These are phyloP conservation scores for Fragum whitleyi DNA, from an alignment of 2,888 invertebrate species.

Conservation along the genomic window DNA sequence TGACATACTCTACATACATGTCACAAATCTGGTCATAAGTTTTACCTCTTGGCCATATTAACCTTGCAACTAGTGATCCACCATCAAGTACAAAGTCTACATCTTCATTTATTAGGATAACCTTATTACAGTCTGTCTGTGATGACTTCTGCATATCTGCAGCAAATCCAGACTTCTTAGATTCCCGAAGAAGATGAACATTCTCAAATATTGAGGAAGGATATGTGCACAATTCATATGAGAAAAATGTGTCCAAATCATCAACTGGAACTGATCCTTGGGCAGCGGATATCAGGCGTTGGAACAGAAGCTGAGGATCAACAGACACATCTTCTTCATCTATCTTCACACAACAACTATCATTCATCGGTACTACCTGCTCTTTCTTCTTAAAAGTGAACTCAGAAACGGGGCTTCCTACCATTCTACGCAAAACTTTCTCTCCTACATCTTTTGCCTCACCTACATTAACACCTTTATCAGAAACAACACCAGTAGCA, in stretches of 20 bases:
- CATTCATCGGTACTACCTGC: slow-evolving; percentile 33
- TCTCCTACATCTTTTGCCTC: slow-evolving; percentile 22
- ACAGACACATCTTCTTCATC: slow-evolving; percentile 29
- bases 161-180: neutral
- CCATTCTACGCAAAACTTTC: slow-evolving; percentile 17
- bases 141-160: neutral
- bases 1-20: slow-evolving; percentile 14
- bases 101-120: slow-evolving; percentile 21
- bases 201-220: slow-evolving; percentile 58
- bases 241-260: slow-evolving; percentile 34
- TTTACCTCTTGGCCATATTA: slow-evolving; percentile 50
- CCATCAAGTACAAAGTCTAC: slow-evolving; percentile 55
- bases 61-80: slow-evolving; percentile 48
- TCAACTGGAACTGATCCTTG: neutral
- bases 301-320: slow-evolving; percentile 33
- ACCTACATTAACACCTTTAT: slow-evolving; percentile 12
- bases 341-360: neutral
- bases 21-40: slow-evolving; percentile 30
- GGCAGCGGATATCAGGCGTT: slow-evolving; percentile 25
- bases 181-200: neutral
- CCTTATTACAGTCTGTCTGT: neutral
- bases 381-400: slow-evolving; percentile 52
- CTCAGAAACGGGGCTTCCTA: slow-evolving; percentile 26
- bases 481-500: slow-evolving; percentile 7
- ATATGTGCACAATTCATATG: slow-evolving; percentile 33